phyloP scores from a whole-genome alignment of 2,888 invertebrate genomes.

The Xestobium rufovillosum region DNA sequence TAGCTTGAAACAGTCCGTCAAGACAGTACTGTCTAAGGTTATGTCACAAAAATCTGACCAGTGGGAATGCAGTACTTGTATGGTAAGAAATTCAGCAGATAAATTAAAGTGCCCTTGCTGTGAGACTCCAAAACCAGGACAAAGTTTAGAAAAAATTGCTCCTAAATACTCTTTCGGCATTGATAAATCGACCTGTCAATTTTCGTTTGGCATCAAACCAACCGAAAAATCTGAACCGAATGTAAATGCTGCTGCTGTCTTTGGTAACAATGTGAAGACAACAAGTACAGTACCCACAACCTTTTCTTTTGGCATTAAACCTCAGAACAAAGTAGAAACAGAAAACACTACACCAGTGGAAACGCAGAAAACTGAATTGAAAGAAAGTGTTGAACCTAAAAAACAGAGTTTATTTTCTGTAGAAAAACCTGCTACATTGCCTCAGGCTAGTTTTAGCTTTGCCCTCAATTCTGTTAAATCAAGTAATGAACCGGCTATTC shows the following conservation, averaged over 20 bases:
- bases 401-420: too few species aligned
- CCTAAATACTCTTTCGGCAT: slow-evolving; percentile 46
- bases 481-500: too few species aligned
- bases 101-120: slow-evolving; percentile 51
- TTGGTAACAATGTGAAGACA: slow-evolving; percentile 23
- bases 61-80: slow-evolving; percentile 53
- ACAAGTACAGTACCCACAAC: slow-evolving; percentile 13
- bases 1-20: too few species aligned
- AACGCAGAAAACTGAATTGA: neutral
- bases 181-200: slow-evolving; percentile 39
- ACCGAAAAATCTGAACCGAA: slow-evolving; percentile 9
- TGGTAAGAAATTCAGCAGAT: slow-evolving; percentile 46
- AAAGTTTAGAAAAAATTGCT: slow-evolving; percentile 19
- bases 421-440: too few species aligned
- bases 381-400: neutral
- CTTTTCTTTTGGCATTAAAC: neutral
- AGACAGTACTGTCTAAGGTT: too few species aligned
- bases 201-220: slow-evolving; percentile 38
- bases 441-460: too few species aligned
- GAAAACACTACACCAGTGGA: neutral
- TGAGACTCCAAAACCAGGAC: slow-evolving; percentile 47
- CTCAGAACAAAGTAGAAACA: neutral
- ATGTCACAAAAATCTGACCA: slow-evolving; percentile 25
- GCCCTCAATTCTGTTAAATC: too few species aligned
- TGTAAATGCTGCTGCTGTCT: slow-evolving; percentile 18